Base-by-base conservation (phyloP, 2,113 vertebrate genomes). In the Rhinoptilus africanus region DNA sequence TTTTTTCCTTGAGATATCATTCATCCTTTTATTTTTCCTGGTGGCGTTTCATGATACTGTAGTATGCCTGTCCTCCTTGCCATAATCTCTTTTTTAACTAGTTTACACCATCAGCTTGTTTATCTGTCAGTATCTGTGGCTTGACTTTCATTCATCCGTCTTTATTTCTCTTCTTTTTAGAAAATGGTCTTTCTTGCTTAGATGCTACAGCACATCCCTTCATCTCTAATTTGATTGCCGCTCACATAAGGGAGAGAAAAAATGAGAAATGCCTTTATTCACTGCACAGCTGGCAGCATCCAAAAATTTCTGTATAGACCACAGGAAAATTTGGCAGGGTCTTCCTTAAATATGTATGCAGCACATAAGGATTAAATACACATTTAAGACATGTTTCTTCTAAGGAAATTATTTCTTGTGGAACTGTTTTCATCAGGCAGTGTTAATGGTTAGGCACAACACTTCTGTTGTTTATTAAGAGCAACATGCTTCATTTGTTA, bases 381-480 rank as follows among this genome's bases (percentile, higher is more conserved):
- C 50, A 35, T 79, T 77, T 73, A 86, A 92, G n/a, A 27, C 72
- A 78, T 15, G 9, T 88, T 85, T 84, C 43, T 85, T 92, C 24
- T 72, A 62, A 68, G 26, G 27, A 79, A 71, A 67, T 64, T 10
- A 57, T 93, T 88, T 74, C 26, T 60, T 82, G 35, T 68, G 34
- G 34, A 67, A 68, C 53, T 74, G 9, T 78, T 90, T 89, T 91
- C 34, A 60, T 53, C 73, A 28, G 22, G 24, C 39, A 43, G 11
- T 71, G 34, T 78, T 92, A 86, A 68, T 63, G 43, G 54, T 67
- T 89, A 75, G 69, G 50, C 41, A 91, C 32, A 96, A 68, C 47
- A n/a, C 41, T 82, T 69, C 67, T 92, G 59, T 77, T 95, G 68
- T 89, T 95, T 93, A 67, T 86, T 85, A 78, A 92, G 37, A 94